Conservation (phyloP, 1,140 invertebrate genomes). For the Argopecten irradians region DNA sequence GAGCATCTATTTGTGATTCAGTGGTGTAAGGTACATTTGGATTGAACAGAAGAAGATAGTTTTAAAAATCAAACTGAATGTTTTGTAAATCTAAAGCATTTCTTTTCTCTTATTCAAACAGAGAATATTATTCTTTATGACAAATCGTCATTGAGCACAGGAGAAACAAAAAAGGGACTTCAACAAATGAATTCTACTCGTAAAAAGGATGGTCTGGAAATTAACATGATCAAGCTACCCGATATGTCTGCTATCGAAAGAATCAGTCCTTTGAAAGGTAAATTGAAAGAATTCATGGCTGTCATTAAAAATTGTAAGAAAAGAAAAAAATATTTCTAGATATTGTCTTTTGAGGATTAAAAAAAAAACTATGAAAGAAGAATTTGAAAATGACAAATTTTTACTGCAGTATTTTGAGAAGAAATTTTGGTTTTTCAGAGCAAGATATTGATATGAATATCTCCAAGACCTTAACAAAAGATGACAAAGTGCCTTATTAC, state of each 20-base stretch:
- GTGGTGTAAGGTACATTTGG: no score
- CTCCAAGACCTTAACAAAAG: background rate
- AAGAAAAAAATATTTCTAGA: no score
- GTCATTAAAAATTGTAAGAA: no score
- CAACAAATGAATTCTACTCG: background rate
- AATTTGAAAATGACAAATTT: no score
- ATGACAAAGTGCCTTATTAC: background rate
- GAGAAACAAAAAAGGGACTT: background rate
- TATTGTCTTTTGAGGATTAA: no score
- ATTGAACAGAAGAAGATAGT: no score
- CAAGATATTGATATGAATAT: background rate
- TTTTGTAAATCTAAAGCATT: no score
- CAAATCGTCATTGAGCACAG: background rate
- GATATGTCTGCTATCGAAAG: background rate
- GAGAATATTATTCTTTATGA: background rate
- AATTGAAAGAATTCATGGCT: background rate
- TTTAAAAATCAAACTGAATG: no score
- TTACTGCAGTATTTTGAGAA: no score
- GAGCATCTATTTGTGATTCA: no score
- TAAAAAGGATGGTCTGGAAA: background rate
- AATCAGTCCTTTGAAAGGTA: background rate
- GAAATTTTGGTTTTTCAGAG: background rate
- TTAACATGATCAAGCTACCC: background rate
- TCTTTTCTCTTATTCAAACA: background rate
- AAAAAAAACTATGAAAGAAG: no score